Evolutionary conservation across 2,797 vertebrate species (phyloP).

Genomic region (Cossypha dichroa): DNA sequence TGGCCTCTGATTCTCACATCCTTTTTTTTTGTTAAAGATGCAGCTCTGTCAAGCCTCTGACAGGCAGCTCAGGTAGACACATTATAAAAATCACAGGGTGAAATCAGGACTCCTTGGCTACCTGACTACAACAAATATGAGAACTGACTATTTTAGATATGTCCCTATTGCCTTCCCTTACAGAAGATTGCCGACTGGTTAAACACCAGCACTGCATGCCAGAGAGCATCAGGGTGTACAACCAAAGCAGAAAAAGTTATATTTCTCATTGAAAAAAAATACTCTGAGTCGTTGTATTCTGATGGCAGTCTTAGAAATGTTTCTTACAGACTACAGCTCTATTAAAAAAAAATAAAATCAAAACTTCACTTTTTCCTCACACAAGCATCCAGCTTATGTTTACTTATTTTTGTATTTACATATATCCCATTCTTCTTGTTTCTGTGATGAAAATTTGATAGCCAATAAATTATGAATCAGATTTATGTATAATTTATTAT

Average conservation of each 20-base stretch:
- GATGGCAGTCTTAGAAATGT: not conserved
- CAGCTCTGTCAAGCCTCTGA: not conserved
- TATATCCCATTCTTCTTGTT: conserved; percentile 84
- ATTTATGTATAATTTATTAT: conserved; percentile 85
- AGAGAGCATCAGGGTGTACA: conserved; percentile 25
- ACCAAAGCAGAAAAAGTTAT: not conserved
- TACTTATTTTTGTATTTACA: conserved; percentile 85
- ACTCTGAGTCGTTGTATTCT: not conserved
- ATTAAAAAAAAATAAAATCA: not conserved
- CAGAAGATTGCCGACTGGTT: conserved; percentile 26
- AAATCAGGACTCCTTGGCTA: conserved; percentile 3
- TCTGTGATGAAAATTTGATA: conserved; percentile 90
- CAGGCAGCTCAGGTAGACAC: not conserved
- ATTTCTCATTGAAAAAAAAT: not conserved
- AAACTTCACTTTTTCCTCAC: not conserved
- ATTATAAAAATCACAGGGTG: not conserved
- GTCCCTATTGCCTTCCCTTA: not conserved
- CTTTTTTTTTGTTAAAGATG: conserved; percentile 21
- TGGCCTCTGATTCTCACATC: not conserved
- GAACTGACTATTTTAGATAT: not conserved
- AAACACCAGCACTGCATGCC: not conserved
- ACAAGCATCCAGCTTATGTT: conserved; percentile 74
- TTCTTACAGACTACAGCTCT: not conserved
- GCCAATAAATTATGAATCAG: conserved; percentile 87
- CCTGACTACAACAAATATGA: not conserved